phyloP scores from a whole-genome alignment of 2,797 vertebrate species.

The Crax fasciolata region DNA sequence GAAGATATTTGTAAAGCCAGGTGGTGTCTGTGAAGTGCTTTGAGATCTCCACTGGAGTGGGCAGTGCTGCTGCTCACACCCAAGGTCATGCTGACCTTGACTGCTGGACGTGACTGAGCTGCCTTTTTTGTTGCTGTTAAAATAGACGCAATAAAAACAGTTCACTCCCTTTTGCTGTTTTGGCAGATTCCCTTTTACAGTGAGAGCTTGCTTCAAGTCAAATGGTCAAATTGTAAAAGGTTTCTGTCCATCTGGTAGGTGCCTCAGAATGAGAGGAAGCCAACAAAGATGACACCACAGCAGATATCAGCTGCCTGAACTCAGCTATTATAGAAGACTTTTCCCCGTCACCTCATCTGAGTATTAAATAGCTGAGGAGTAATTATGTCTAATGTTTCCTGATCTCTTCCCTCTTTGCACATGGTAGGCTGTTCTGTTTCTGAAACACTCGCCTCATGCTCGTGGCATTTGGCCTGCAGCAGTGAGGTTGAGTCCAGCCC shows the following conservation, averaged over 20 bases:
- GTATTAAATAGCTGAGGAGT: conserved; percentile 57
- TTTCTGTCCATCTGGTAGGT: not conserved
- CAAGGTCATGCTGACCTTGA: conserved; percentile 40
- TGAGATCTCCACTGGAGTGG: not conserved
- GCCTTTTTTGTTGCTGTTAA: not conserved
- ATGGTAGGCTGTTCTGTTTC: conserved; percentile 60
- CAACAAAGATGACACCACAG: not conserved
- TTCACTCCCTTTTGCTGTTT: conserved; percentile 16
- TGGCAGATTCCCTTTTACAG: not conserved
- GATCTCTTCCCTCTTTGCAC: conserved; percentile 63
- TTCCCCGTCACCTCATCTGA: conserved; percentile 63
- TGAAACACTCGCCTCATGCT: conserved; percentile 20
- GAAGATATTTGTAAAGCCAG: not conserved
- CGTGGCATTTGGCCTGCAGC: conserved; percentile 70
- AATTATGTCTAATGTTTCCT: conserved; percentile 63
- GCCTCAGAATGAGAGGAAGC: not conserved
- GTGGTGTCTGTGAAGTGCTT: not conserved
- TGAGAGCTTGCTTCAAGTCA: conserved; percentile 34
- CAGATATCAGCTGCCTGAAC: not conserved
- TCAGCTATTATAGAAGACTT: conserved; percentile 37
- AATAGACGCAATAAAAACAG: conserved; percentile 23
- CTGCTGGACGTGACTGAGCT: not conserved
- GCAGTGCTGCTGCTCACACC: not conserved
- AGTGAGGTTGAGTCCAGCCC: conserved; percentile 58
- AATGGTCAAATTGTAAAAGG: conserved; percentile 54